Percentiles rank a stretch among this genome's conserved stretches.
phyloP scores from a whole-genome alignment of 2,113 vertebrate species.

The Pseudorhombus dupliciocellatus region DNA sequence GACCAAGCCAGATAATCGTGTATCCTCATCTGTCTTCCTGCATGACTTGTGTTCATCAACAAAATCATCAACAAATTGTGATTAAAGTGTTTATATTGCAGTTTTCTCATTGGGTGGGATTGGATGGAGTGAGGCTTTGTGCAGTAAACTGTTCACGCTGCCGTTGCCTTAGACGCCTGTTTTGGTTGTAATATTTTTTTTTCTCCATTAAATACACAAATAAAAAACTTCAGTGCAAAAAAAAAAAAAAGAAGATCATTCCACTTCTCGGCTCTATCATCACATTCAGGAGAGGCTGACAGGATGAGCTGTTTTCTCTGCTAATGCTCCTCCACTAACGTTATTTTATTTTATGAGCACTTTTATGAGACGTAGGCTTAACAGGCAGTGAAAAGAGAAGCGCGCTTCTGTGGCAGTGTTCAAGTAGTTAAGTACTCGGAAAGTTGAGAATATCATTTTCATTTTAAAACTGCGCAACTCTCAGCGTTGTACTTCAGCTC shows the following conservation, averaged over 20 bases:
- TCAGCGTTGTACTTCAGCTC: not conserved
- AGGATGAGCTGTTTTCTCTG: constrained; percentile 1
- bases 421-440: not conserved
- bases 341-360: constrained; percentile 8
- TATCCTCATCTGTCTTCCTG: not conserved
- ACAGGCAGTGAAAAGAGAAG: constrained; percentile 10
- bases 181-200: too few relatives aligned
- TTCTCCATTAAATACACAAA: not conserved
- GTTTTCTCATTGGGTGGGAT: not conserved
- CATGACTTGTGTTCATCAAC: not conserved
- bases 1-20: not conserved
- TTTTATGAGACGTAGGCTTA: constrained; percentile 5
- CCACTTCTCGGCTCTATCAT: not conserved
- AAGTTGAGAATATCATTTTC: constrained; percentile 14
- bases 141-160: too few relatives aligned
- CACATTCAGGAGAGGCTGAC: not conserved
- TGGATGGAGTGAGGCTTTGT: too few relatives aligned
- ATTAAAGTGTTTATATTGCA: not conserved
- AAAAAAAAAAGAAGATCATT: not conserved
- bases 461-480: not conserved
- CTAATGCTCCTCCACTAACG: not conserved
- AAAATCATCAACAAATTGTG: not conserved
- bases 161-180: too few relatives aligned
- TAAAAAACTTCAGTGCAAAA: too few relatives aligned
- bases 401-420: not conserved